These are phyloP conservation scores for Diabrotica virgifera DNA, from an alignment of 1,140 invertebrate genomes.

Conservation along the genomic window DNA sequence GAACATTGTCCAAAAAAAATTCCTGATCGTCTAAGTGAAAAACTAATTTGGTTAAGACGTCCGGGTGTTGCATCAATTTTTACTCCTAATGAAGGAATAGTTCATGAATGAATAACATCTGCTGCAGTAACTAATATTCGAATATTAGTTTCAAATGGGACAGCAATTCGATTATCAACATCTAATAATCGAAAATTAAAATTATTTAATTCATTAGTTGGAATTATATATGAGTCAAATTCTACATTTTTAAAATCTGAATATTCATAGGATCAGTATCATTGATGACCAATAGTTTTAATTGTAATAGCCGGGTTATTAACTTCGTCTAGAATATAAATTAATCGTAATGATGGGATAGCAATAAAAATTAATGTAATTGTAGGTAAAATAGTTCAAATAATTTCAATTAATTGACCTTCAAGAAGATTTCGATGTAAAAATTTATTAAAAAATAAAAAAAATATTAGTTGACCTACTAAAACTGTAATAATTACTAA, in stretches of 20 bases:
- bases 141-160: constrained; percentile 57
- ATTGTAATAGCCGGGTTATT: constrained; percentile 53
- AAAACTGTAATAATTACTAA: constrained; percentile 57
- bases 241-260: constrained; percentile 45
- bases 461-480: constrained; percentile 58
- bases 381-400: constrained; percentile 61
- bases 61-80: constrained; percentile 67
- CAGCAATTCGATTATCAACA: constrained; percentile 59
- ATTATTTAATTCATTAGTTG: constrained; percentile 44
- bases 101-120: constrained; percentile 70
- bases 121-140: constrained; percentile 57
- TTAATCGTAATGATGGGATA: constrained; percentile 56
- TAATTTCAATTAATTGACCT: constrained; percentile 58
- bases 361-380: constrained; percentile 63
- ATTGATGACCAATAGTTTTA: constrained; percentile 48
- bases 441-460: constrained; percentile 52
- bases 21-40: constrained; percentile 56
- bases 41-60: constrained; percentile 62
- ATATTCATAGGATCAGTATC: constrained; percentile 35
- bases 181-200: constrained; percentile 58
- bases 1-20: constrained; percentile 71
- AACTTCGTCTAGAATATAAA: constrained; percentile 63
- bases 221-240: constrained; percentile 65
- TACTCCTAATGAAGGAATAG: constrained; percentile 59
- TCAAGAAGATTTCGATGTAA: constrained; percentile 52